Evolutionary conservation across 1,140 invertebrate species (phyloP), one percentile per base, ranked within the genome.

Genomic region (Metaphire vulgaris): DNA sequence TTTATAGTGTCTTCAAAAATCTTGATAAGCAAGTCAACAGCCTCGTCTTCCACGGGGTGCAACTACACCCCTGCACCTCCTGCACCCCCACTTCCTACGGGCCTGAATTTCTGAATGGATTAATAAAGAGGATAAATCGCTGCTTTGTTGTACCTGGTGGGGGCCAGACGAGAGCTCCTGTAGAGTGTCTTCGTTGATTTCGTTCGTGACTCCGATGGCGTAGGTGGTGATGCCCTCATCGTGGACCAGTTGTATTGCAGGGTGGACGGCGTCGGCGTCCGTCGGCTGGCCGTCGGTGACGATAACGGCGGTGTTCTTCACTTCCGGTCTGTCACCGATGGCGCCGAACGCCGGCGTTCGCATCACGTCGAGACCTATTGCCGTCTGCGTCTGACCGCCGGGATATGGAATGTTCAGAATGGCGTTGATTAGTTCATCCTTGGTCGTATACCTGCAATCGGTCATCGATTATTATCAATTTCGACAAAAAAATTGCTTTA

Each of bases 241-340:
- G n/a, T n/a, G n/a, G n/a, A n/a, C n/a, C n/a, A n/a, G n/a, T n/a
- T 65, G 14, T 65, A 65, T 65, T n/a, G n/a, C n/a, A n/a, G n/a
- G n/a, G n/a, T n/a, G n/a, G n/a, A n/a, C n/a, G n/a, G n/a, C n/a
- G n/a, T n/a, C n/a, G n/a, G n/a, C n/a, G n/a, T n/a, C n/a, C n/a
- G 72, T 75, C 1, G 80, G 80, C 26, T 56, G 16, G 1, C 81
- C 81, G 31, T 82, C 81, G 0, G 81, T 82, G 16, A 82, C 73
- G 0, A 82, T 74, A 21, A 82, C 71, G 28, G 75, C 79, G 26
- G 80, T 41, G 32, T 77, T 77, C 16, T 69, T 67, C 6, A 77
- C 77, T n/a, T 69, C 68, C 21, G 71, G 31, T 1, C 80, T 67
- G 31, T 71, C 75, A 33, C 73, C 73, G 0, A 26, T n/a, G 6